These are phyloP conservation scores for Cebidichthys violaceus DNA, from an alignment of 2,113 vertebrate genomes.

Conservation along the genomic window DNA sequence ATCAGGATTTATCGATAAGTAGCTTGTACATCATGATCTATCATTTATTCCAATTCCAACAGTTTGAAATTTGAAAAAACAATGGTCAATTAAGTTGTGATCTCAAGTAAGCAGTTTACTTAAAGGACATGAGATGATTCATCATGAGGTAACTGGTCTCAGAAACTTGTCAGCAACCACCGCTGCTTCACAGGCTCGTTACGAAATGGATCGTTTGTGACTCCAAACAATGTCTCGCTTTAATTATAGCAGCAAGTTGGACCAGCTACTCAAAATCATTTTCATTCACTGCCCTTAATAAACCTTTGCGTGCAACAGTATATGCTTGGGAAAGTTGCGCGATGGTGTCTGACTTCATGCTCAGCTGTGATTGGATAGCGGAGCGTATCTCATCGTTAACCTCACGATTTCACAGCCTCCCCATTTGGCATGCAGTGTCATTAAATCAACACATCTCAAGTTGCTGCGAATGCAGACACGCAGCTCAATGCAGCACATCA, in stretches of 20 bases:
- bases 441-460: slow-evolving; percentile 12
- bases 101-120: background rate
- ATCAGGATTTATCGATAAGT: background rate
- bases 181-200: background rate
- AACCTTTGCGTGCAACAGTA: background rate
- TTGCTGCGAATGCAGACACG: slow-evolving; percentile 3
- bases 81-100: background rate
- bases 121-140: background rate
- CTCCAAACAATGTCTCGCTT: too few species aligned
- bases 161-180: background rate
- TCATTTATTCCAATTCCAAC: background rate
- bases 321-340: slow-evolving; percentile 1
- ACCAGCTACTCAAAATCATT: background rate
- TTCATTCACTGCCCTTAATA: background rate
- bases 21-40: background rate
- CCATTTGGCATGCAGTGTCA: background rate
- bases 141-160: background rate
- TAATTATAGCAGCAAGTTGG: background rate
- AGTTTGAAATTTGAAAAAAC: background rate
- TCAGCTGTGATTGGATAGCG: background rate
- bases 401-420: background rate
- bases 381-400: background rate
- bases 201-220: background rate
- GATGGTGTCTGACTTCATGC: background rate
- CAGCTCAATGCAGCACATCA: background rate